A percentile compares a stretch with the other conserved stretches of the same genome.
These are phyloP conservation scores for Ochropleura leucogaster DNA, from an alignment of 2,888 invertebrate genomes.

Conservation along the genomic window DNA sequence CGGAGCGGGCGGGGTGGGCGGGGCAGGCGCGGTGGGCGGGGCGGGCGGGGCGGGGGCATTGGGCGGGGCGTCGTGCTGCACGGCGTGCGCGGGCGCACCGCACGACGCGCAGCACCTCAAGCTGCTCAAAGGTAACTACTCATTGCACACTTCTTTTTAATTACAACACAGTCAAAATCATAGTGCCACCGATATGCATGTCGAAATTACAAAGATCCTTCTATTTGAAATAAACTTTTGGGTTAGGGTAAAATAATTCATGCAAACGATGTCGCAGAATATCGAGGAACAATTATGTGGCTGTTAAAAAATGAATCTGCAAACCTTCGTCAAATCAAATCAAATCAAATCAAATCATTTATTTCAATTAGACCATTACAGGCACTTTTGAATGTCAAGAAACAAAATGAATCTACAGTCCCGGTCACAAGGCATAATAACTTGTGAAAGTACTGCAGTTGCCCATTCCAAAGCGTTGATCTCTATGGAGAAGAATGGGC, in stretches of 20 bases:
- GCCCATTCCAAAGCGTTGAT: too few species aligned
- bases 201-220: not conserved
- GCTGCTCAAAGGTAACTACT: conserved; percentile 74
- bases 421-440: too few species aligned
- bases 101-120: conserved; percentile 68
- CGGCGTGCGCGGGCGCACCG: conserved; percentile 67
- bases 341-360: too few species aligned
- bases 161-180: not conserved
- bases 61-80: conserved; percentile 69
- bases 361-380: too few species aligned
- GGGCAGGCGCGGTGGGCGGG: not conserved
- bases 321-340: too few species aligned
- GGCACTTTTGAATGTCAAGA: too few species aligned
- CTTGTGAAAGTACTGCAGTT: too few species aligned
- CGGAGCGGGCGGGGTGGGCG: conserved; percentile 74
- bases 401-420: too few species aligned
- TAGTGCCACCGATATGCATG: not conserved
- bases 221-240: not conserved
- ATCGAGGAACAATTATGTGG: not conserved
- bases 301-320: not conserved
- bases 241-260: not conserved
- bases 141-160: not conserved
- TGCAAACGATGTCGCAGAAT: not conserved
- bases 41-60: not conserved
- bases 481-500: too few species aligned